These are phyloP conservation scores for Trypoxylus dichotomus DNA, from an alignment of 1,140 invertebrate genomes.

Conservation along the genomic window DNA sequence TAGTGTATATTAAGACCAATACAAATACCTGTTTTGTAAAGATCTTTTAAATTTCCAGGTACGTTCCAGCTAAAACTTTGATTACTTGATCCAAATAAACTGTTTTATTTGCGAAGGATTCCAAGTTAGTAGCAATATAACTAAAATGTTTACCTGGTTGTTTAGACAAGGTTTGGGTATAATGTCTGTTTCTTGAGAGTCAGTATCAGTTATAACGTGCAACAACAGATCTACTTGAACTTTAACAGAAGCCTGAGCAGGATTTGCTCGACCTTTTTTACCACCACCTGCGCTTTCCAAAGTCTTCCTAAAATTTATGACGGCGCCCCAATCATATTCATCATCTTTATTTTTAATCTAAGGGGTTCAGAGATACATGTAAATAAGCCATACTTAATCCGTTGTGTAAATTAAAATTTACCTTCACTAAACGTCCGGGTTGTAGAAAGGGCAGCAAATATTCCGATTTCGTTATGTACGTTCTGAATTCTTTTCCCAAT, in stretches of 20 bases:
- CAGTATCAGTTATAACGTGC: slow-evolving; percentile 65
- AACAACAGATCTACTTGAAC: slow-evolving; percentile 84
- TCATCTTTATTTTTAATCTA: slow-evolving; percentile 82
- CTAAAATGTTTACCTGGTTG: slow-evolving; percentile 55
- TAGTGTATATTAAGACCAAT: too few species aligned
- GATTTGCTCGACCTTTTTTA: slow-evolving; percentile 58
- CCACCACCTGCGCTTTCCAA: slow-evolving; percentile 52
- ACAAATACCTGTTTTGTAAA: too few species aligned
- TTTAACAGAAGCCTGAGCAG: slow-evolving; percentile 59
- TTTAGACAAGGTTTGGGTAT: slow-evolving; percentile 67
- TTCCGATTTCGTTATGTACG: slow-evolving; percentile 81
- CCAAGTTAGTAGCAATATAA: neutral
- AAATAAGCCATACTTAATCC: neutral
- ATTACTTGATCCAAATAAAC: neutral
- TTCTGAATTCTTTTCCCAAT: slow-evolving; percentile 73
- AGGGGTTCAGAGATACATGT: neutral
- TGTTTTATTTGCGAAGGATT: neutral
- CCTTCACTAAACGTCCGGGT: slow-evolving; percentile 89
- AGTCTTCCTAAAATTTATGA: slow-evolving; percentile 89
- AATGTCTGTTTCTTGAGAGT: slow-evolving; percentile 58
- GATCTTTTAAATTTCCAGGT: too few species aligned
- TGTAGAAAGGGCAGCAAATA: slow-evolving; percentile 93
- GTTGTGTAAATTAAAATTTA: slow-evolving; percentile 58
- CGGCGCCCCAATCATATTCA: slow-evolving; percentile 95
- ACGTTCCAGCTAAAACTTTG: too few species aligned